phyloP scores from a whole-genome alignment of 2,113 vertebrate species.

The human region GRCh38 chr6:25106501-25107000 shows the following conservation, averaged over 20 bases:
- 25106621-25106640: background rate
- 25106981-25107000: background rate
- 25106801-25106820: background rate
- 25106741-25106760: background rate
- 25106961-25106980: background rate
- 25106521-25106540: background rate
- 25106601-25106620: background rate
- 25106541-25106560: background rate
- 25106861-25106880: background rate
- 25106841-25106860: background rate
- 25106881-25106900: background rate
- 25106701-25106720: background rate
- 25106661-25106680: background rate
- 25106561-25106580: background rate
- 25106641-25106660: background rate
- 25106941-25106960: background rate
- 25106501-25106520: constrained; percentile 25
- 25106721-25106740: background rate
- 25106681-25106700: background rate
- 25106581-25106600: background rate
- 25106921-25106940: background rate
- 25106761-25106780: background rate
- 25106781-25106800: fast-evolving
- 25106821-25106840: background rate
- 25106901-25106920: background rate